A percentile compares a stretch with the other conserved stretches of the same genome.
These are phyloP conservation scores for Papilio gigon DNA, from an alignment of 2,888 invertebrate species.

Conservation along the genomic window DNA sequence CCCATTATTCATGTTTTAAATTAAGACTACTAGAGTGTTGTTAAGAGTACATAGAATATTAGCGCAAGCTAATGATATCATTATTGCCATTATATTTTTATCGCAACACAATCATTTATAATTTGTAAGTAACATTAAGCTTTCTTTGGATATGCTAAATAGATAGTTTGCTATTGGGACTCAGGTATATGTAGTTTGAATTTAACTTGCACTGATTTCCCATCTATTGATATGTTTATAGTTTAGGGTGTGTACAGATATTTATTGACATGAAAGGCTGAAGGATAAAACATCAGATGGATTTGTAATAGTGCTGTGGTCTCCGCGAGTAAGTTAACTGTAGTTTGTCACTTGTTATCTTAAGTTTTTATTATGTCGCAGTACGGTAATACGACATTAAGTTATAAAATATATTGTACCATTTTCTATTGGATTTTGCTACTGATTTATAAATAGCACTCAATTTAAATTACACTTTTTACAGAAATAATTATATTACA, in stretches of 20 bases:
- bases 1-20: slow-evolving; percentile 43
- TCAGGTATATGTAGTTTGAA: slow-evolving; percentile 40
- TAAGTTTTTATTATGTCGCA: slow-evolving; percentile 64
- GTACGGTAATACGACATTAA: slow-evolving; percentile 65
- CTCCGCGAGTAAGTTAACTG: slow-evolving; percentile 54
- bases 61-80: slow-evolving; percentile 51
- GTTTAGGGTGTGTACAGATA: slow-evolving; percentile 74
- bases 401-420: slow-evolving; percentile 68
- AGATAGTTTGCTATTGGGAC: slow-evolving; percentile 39
- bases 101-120: slow-evolving; percentile 61
- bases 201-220: slow-evolving; percentile 48
- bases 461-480: slow-evolving; percentile 43
- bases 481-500: slow-evolving; percentile 47
- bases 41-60: slow-evolving; percentile 55
- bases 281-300: slow-evolving; percentile 61
- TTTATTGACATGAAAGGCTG: slow-evolving; percentile 69
- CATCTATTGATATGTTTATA: slow-evolving; percentile 52
- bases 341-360: slow-evolving; percentile 57
- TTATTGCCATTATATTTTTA: slow-evolving; percentile 67
- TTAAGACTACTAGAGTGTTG: slow-evolving; percentile 50
- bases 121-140: slow-evolving; percentile 46
- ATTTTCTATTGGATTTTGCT: slow-evolving; percentile 72
- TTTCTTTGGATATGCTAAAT: slow-evolving; percentile 42
- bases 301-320: slow-evolving; percentile 49
- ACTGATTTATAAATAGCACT: slow-evolving; percentile 45